Percentiles rank a stretch among this genome's conserved stretches.
Evolutionary conservation across 2,113 vertebrate genomes (phyloP).

Genomic region (Acanthisitta chloris): DNA sequence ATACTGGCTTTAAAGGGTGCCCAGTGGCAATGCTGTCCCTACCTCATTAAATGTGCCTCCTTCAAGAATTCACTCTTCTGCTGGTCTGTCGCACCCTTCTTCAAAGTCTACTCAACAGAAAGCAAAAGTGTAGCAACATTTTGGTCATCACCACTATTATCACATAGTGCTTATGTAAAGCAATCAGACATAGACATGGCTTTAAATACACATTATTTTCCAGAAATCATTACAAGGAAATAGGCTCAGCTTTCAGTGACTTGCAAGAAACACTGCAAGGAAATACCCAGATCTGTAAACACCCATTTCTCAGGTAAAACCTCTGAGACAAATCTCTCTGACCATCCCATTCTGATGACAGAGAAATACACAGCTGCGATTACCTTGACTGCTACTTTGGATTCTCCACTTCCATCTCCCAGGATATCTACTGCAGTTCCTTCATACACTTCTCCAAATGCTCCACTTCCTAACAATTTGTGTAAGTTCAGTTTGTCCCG

Average conservation of each 20-base stretch:
- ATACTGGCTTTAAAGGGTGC: neutral
- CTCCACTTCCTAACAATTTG: slow-evolving; percentile 76
- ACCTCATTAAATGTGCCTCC: slow-evolving; percentile 83
- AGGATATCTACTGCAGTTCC: slow-evolving; percentile 70
- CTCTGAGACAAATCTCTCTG: neutral
- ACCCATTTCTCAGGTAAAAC: neutral
- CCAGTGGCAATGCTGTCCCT: neutral
- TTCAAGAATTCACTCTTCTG: slow-evolving; percentile 83
- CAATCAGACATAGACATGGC: neutral
- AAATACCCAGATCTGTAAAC: neutral
- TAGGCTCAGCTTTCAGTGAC: neutral
- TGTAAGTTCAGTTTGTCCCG: slow-evolving; percentile 73
- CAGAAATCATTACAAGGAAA: neutral
- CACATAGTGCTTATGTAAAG: neutral
- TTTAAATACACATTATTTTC: neutral
- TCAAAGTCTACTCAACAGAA: slow-evolving; percentile 73
- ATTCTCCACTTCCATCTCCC: slow-evolving; percentile 60
- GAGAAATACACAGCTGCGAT: neutral
- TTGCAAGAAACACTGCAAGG: neutral
- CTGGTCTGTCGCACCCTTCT: slow-evolving; percentile 69
- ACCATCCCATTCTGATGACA: neutral
- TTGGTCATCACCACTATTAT: neutral
- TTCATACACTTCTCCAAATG: slow-evolving; percentile 82
- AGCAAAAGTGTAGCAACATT: neutral
- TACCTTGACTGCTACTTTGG: slow-evolving; percentile 81